A percentile compares a stretch with the other conserved stretches of the same genome.
phyloP scores from a whole-genome alignment of 2,888 invertebrate species.

The Sipha maydis region DNA sequence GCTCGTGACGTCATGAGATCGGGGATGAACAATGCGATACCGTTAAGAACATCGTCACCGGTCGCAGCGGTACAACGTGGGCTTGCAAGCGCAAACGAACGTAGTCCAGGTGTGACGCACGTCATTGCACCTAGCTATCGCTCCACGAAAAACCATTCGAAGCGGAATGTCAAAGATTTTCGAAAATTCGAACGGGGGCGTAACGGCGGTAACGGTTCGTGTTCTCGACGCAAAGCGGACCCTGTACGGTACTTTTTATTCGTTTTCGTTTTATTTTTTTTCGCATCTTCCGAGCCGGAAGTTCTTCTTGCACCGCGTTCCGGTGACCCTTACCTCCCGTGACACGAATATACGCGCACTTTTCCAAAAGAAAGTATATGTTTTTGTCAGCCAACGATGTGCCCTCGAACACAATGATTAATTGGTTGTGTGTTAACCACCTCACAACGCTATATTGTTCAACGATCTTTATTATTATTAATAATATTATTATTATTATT shows the following conservation, averaged over 20 bases:
- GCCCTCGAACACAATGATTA: neutral
- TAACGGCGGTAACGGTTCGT: neutral
- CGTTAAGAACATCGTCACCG: too few species aligned
- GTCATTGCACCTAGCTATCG: too few species aligned
- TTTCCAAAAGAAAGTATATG: neutral
- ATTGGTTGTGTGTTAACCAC: too few species aligned
- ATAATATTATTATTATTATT: too few species aligned
- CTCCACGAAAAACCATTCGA: neutral
- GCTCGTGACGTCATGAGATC: too few species aligned
- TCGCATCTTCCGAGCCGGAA: neutral
- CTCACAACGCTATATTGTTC: too few species aligned
- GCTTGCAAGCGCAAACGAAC: too few species aligned
- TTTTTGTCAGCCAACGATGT: neutral
- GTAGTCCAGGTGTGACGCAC: too few species aligned
- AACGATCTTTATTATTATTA: too few species aligned
- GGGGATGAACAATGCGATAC: too few species aligned
- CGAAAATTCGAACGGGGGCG: neutral
- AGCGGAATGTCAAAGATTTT: neutral
- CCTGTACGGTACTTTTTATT: neutral
- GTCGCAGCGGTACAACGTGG: too few species aligned
- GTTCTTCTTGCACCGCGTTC: neutral
- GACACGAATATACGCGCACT: neutral
- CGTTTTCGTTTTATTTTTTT: neutral
- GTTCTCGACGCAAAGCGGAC: neutral
- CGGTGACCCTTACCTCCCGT: neutral